A percentile compares a stretch with the other conserved stretches of the same genome.
Evolutionary conservation across 2,113 vertebrate species (phyloP).

Genomic region (human (Homo sapiens)): GRCh38 chr6:67192501-67193000

Average conservation of each 20-base stretch:
- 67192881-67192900: neutral
- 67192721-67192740: neutral
- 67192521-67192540: constrained; percentile 32
- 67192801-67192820: neutral
- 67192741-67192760: neutral
- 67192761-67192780: neutral
- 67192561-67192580: constrained; percentile 24
- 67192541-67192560: neutral
- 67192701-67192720: neutral
- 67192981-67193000: neutral
- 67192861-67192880: neutral
- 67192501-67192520: neutral
- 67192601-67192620: neutral
- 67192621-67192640: neutral
- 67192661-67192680: constrained; percentile 24
- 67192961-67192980: neutral
- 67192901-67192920: neutral
- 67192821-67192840: neutral
- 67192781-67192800: neutral
- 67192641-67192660: neutral
- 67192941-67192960: neutral
- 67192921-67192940: neutral
- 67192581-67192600: constrained; percentile 42
- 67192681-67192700: neutral
- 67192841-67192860: neutral